These are phyloP conservation scores for Globodera rostochiensis DNA, from an alignment of 1,140 invertebrate genomes.

Conservation along the genomic window DNA sequence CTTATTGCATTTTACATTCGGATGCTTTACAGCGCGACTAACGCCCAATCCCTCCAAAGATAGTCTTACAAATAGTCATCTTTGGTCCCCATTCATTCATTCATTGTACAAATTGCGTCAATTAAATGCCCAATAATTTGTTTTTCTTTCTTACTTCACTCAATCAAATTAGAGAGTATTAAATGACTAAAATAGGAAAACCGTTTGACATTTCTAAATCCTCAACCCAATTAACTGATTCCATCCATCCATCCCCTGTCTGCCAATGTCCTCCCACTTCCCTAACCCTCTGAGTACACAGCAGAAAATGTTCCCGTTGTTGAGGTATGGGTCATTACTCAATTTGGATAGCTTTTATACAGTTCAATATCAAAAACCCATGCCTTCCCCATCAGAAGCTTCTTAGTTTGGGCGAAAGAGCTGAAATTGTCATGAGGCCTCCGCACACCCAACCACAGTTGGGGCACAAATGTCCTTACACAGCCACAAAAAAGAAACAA, in stretches of 20 bases:
- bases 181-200: background rate
- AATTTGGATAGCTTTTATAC: too few species aligned
- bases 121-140: background rate
- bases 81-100: background rate
- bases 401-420: too few species aligned
- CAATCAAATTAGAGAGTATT: background rate
- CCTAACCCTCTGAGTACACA: background rate
- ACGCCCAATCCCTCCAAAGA: background rate
- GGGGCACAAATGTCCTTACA: too few species aligned
- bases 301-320: background rate
- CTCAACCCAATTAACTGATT: background rate
- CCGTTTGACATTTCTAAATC: background rate
- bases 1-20: constrained; percentile 3
- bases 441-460: too few species aligned
- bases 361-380: too few species aligned
- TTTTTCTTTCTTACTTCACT: background rate
- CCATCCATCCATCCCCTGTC: background rate
- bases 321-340: background rate
- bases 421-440: too few species aligned
- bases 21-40: background rate
- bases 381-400: too few species aligned
- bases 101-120: background rate
- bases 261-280: background rate
- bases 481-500: too few species aligned
- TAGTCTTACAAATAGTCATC: background rate